Base-by-base conservation (phyloP, 2,888 invertebrate species). In the Brenthis hecate region DNA sequence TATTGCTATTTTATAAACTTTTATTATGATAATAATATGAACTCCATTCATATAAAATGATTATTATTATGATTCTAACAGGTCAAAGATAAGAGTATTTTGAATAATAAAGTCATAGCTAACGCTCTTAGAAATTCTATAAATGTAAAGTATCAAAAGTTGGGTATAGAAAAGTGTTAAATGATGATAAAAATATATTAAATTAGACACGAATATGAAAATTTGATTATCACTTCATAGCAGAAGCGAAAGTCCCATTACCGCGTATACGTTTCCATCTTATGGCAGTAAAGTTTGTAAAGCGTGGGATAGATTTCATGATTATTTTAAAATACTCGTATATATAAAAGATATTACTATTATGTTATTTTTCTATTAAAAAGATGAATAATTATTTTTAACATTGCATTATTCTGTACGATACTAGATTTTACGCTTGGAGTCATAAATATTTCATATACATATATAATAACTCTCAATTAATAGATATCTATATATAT, bases 181-280 rank as follows among this genome's bases (percentile, higher is more conserved):
- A 50, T 51, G 50, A 51, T 51, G 50, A 61, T 61, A 61, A 61
- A 62, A 53, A 50, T 62, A 53, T 51, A 62, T 62, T 53, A 62
- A 62, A 62, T 62, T 62, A 62, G 62, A 43, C 43, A 53, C 51
- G 62, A 53, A 53, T 62, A 62, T 62, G 62, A 51, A 62, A 62
- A 62, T 62, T 62, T 62, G 62, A 53, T 53, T 62, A 62, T 62
- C 51, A 62, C 62, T 32, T 62, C 53, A 19, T 53, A 62, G 36
- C 13, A 51, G 36, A 53, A 36, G 51, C 53, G 62, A 62, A 23
- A 51, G 62, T 43, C 28, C 60, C 60, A 60, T 60, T 60, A 50
- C n/a, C 60, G 60, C 3, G 11, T 60, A 11, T 32, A 60, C 32
- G 60, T 60, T 60, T 60, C 50, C 60, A 60, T 60, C 16, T 60